These are phyloP conservation scores for Pangasius macronema DNA, from an alignment of 2,797 vertebrate genomes.

Conservation along the genomic window DNA sequence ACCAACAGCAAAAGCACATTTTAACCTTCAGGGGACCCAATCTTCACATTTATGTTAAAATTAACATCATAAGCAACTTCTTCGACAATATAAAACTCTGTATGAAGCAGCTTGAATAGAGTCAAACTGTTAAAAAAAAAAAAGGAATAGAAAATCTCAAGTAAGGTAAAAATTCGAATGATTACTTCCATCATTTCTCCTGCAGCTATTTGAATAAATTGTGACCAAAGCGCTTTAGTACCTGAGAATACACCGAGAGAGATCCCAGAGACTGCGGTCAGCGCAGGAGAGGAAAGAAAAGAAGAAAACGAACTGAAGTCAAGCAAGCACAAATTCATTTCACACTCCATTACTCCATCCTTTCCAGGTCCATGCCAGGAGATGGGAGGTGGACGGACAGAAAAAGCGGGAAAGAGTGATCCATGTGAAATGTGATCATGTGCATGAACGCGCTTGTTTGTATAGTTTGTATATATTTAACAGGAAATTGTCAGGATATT, in stretches of 20 bases:
- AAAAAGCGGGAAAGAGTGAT: not conserved
- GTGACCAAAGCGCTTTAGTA: slow-evolving; percentile 65
- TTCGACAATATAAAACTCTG: not conserved
- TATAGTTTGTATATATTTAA: not conserved
- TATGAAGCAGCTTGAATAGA: not conserved
- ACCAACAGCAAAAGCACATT: not conserved
- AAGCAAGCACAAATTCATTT: slow-evolving; percentile 40
- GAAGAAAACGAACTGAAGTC: slow-evolving; percentile 37
- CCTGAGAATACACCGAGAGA: slow-evolving; percentile 87
- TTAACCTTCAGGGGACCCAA: not conserved
- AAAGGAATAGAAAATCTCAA: not conserved
- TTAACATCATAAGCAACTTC: not conserved
- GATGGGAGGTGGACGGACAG: not conserved
- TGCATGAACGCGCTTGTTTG: not conserved
- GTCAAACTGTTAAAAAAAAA: not conserved
- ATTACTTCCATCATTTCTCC: not conserved
- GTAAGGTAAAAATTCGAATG: not conserved
- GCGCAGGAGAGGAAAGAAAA: slow-evolving; percentile 51
- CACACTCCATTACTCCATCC: slow-evolving; percentile 40
- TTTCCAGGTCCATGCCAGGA: slow-evolving; percentile 26
- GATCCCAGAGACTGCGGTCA: slow-evolving; percentile 83
- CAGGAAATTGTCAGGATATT: no score
- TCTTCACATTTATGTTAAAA: not conserved
- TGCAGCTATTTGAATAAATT: not conserved
- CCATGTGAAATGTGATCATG: not conserved